Evolutionary conservation across 2,797 vertebrate species (phyloP).

Genomic region (Halcyon leucocephala): DNA sequence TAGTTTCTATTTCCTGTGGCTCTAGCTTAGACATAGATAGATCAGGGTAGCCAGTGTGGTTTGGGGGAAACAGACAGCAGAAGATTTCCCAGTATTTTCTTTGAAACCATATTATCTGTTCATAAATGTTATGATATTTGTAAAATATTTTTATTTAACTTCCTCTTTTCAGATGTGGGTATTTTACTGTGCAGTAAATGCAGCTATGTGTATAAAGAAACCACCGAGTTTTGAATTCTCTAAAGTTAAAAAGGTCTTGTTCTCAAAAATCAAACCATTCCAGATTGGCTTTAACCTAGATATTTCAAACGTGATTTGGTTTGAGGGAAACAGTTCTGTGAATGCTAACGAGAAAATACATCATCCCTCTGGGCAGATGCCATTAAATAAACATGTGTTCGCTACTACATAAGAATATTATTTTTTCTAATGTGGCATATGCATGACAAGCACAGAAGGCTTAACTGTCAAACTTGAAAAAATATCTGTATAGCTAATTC

Average conservation of each 20-base stretch:
- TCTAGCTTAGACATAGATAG: neutral
- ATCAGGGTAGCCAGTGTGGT: neutral
- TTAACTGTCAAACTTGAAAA: slow-evolving; percentile 66
- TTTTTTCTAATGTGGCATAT: slow-evolving; percentile 71
- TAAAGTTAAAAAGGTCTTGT: slow-evolving; percentile 7
- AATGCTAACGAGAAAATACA: slow-evolving; percentile 77
- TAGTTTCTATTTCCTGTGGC: neutral
- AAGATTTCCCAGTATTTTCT: neutral
- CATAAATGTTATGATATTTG: neutral
- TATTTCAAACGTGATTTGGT: slow-evolving; percentile 86
- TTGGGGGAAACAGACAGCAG: neutral
- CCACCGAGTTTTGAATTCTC: neutral
- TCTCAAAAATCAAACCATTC: slow-evolving; percentile 42
- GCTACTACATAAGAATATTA: slow-evolving; percentile 68
- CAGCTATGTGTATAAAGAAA: neutral
- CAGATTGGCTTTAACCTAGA: slow-evolving; percentile 79
- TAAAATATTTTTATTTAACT: neutral
- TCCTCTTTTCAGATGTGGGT: neutral
- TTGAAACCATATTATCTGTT: neutral
- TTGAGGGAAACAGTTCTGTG: slow-evolving; percentile 68
- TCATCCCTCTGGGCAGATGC: slow-evolving; percentile 71
- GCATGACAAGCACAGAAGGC: slow-evolving; percentile 71
- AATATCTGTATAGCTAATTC: slow-evolving; percentile 61
- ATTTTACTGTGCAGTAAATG: neutral
- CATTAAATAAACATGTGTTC: slow-evolving; percentile 76